Evolutionary conservation across 2,888 invertebrate species (phyloP).

Genomic region (Gnatocerus cornutus): DNA sequence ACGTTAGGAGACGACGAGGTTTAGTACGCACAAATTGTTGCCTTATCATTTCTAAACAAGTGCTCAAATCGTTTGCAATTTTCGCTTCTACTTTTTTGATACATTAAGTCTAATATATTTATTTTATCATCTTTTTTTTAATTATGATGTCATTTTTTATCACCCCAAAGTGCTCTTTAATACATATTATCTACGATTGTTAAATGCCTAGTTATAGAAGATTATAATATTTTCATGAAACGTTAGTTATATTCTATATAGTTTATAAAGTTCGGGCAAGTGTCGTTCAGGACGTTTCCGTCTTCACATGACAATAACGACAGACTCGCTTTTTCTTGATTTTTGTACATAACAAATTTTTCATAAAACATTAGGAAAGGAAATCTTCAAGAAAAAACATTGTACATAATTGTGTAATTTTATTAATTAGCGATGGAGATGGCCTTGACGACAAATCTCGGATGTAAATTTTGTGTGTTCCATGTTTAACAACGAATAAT

Average conservation of each 20-base stretch:
- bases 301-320: slow-evolving; percentile 32
- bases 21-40: slow-evolving; percentile 60
- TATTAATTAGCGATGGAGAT: slow-evolving; percentile 10
- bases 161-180: slow-evolving; percentile 46
- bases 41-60: slow-evolving; percentile 36
- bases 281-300: slow-evolving; percentile 10
- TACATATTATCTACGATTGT: slow-evolving; percentile 40
- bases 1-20: slow-evolving; percentile 77
- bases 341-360: slow-evolving; percentile 15
- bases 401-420: slow-evolving; percentile 22
- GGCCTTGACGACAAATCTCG: slow-evolving; percentile 16
- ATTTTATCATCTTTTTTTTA: slow-evolving; percentile 54
- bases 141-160: slow-evolving; percentile 54
- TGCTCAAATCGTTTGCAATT: slow-evolving; percentile 55
- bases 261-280: slow-evolving; percentile 37
- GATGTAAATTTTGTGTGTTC: slow-evolving; percentile 58
- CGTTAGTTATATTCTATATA: slow-evolving; percentile 47
- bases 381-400: not conserved
- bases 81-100: slow-evolving; percentile 58
- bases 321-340: slow-evolving; percentile 8
- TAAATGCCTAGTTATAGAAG: slow-evolving; percentile 33
- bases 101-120: slow-evolving; percentile 55
- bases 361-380: not conserved
- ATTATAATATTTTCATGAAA: slow-evolving; percentile 37
- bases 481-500: slow-evolving; percentile 64